A percentile compares a stretch with the other conserved stretches of the same genome.
Evolutionary conservation across 35 echinoderm and acorn worm species (phyloP).

Genomic region (Lytechinus pictus): DNA sequence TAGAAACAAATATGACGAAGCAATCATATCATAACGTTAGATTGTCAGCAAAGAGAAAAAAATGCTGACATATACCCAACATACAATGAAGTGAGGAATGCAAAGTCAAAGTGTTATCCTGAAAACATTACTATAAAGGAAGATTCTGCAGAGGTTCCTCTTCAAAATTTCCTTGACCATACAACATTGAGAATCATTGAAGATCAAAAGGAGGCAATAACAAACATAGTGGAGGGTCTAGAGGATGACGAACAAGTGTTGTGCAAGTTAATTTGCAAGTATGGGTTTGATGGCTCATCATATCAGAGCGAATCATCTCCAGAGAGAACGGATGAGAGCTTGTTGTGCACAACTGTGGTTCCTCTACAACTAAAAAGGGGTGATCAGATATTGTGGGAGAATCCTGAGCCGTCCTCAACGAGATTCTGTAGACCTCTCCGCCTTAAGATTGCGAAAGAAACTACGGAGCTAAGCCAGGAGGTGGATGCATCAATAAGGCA

Average conservation of each 20-base stretch:
- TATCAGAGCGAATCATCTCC: conserved; percentile 50
- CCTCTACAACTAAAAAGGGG: conserved; percentile 61
- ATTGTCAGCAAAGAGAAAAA: conserved; percentile 38
- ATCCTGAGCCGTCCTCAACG: conserved; percentile 59
- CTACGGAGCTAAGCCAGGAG: conserved; percentile 42
- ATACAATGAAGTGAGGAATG: conserved; percentile 63
- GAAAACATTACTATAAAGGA: conserved; percentile 43
- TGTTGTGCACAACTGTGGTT: conserved; percentile 69
- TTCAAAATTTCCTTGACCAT: conserved; percentile 67
- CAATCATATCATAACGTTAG: conserved; percentile 61
- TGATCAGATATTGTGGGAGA: conserved; percentile 61
- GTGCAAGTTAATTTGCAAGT: conserved; percentile 64
- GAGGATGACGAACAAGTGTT: conserved; percentile 54
- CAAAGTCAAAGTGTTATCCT: conserved; percentile 69
- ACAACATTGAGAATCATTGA: conserved; percentile 69
- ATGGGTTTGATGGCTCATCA: conserved; percentile 55
- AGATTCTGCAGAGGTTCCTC: conserved; percentile 57
- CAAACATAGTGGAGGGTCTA: conserved; percentile 45
- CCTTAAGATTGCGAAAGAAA: conserved; percentile 67
- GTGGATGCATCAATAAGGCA: neutral
- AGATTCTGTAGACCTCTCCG: conserved; percentile 65
- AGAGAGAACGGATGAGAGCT: too few species aligned
- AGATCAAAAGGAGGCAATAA: conserved; percentile 59
- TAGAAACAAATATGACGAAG: conserved; percentile 75
- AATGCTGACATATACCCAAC: conserved; percentile 61